Percentiles rank a stretch among this genome's conserved stretches.
Evolutionary conservation across 2,797 vertebrate species (phyloP).

Genomic region (Thunnus albacares): DNA sequence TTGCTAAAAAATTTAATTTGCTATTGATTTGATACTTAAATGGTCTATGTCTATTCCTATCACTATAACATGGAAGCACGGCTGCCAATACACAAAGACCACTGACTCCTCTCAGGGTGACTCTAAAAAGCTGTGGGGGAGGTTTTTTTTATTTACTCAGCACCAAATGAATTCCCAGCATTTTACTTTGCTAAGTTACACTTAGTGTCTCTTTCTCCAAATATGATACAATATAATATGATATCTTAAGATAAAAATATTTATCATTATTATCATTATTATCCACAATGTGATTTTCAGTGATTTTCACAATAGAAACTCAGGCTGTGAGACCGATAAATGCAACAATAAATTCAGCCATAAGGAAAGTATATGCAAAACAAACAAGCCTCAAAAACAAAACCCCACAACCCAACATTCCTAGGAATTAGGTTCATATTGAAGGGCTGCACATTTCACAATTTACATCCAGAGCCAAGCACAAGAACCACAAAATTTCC

Average conservation of each 20-base stretch:
- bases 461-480: no score
- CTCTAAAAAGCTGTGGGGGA: conserved; percentile 56
- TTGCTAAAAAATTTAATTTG: conserved; percentile 90
- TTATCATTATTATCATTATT: no score
- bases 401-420: not conserved
- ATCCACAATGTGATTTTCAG: not conserved
- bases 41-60: conserved; percentile 85
- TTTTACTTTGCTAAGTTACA: conserved; percentile 23
- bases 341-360: not conserved
- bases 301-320: not conserved
- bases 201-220: not conserved
- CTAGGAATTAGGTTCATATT: no score
- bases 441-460: no score
- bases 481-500: no score
- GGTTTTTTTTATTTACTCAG: conserved; percentile 75
- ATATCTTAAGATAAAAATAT: no score
- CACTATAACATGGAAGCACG: conserved; percentile 84
- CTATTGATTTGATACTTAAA: conserved; percentile 91
- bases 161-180: conserved; percentile 43
- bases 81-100: conserved; percentile 82
- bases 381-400: not conserved
- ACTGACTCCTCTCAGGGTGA: conserved; percentile 80
- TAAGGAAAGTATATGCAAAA: not conserved
- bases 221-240: not conserved
- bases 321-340: not conserved